A percentile compares a stretch with the other conserved stretches of the same genome.
Conservation (phyloP, 2,113 vertebrate genomes). For the Centrocercus urophasianus region DNA sequence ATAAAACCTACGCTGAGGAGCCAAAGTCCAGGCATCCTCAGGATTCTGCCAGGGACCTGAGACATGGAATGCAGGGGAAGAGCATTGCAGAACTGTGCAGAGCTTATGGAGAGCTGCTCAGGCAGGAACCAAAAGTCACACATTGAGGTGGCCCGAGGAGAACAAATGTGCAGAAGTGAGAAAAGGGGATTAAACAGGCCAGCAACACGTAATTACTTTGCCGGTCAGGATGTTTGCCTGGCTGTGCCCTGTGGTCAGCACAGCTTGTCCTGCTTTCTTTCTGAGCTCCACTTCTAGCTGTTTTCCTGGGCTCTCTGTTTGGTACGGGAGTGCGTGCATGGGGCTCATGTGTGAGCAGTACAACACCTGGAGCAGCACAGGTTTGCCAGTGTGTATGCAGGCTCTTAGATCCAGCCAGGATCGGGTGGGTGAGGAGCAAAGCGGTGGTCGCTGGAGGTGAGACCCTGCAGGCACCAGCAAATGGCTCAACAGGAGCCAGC, state of each 20-base stretch:
- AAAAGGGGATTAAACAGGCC: not conserved
- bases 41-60: not conserved
- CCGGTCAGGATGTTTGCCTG: not conserved
- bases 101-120: too few species aligned
- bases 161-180: not conserved
- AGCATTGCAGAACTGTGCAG: rapidly evolving
- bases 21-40: rapidly evolving
- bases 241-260: rapidly evolving
- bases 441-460: rapidly evolving
- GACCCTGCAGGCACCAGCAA: rapidly evolving
- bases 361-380: rapidly evolving
- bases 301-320: not conserved
- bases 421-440: rapidly evolving
- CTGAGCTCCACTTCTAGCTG: not conserved
- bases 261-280: not conserved
- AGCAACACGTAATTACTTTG: rapidly evolving
- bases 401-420: rapidly evolving
- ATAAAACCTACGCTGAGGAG: not conserved
- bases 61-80: too few species aligned
- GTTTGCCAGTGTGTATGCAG: rapidly evolving
- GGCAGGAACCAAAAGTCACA: rapidly evolving
- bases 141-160: rapidly evolving
- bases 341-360: too few species aligned
- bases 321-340: rapidly evolving
- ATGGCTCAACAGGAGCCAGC: too few species aligned